Evolutionary conservation across 1,140 invertebrate species (phyloP).

Genomic region (Atta texana): DNA sequence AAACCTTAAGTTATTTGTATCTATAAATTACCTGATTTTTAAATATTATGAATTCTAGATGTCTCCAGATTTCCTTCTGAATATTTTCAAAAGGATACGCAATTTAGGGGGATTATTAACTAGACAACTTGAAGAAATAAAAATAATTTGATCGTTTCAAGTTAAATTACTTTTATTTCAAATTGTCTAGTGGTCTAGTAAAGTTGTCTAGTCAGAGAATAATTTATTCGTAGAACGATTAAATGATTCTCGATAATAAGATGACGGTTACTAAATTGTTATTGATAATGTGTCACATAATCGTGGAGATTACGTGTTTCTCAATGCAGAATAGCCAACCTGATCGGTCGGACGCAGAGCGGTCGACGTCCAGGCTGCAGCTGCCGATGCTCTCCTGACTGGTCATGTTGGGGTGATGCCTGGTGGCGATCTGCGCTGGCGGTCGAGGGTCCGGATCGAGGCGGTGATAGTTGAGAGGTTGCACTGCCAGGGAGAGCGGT

Average conservation of each 20-base stretch:
- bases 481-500: constrained; percentile 83
- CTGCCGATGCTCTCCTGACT: constrained; percentile 90
- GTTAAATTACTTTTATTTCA: too few species aligned
- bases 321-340: constrained; percentile 86
- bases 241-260: neutral
- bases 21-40: neutral
- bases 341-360: constrained; percentile 92
- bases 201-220: neutral
- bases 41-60: neutral
- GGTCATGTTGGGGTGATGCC: constrained; percentile 84
- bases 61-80: neutral
- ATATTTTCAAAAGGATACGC: neutral
- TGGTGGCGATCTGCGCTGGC: constrained; percentile 42
- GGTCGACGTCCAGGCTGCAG: constrained; percentile 93
- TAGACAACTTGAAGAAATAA: neutral
- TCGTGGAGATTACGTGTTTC: neutral
- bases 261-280: neutral
- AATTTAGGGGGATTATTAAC: neutral
- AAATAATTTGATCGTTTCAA: neutral
- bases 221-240: neutral
- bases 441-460: constrained; percentile 79
- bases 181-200: too few species aligned
- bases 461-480: constrained; percentile 84
- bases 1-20: neutral
- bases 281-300: neutral